Evolutionary conservation across 2,888 invertebrate species (phyloP), one percentile per base, ranked within the genome.

Genomic region (Philaethria dido): DNA sequence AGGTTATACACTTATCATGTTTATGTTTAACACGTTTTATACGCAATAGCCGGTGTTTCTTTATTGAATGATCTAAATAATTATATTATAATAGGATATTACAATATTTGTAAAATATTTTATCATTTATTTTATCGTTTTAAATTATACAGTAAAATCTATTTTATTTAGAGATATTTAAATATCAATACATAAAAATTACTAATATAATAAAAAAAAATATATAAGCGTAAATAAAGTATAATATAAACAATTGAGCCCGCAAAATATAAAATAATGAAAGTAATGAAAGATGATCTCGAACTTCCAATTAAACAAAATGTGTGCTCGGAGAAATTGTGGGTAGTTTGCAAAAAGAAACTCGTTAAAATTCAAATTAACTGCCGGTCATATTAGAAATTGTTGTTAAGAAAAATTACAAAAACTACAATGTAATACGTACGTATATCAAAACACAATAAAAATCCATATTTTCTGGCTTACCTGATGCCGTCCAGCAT

Each of bases 401-500:
- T 42, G 52, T 62, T 67, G 63, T 29, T 50, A 66, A 48, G 62
- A 62, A 6, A 4, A 3, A 29, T 39, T 11, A 36, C 36, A 44
- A 14, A 20, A 54, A 48, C 39, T 50, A 29, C 39, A 11, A 18
- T 48, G 50, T 68, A 57, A 52, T 29, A 4, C n/a, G n/a, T n/a
- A 16, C 4, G 29, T 25, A 29, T 11, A 16, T 16, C 9, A 16
- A 11, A 33, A 52, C 5, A 25, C n/a, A 16, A 4, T 1, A 16
- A 0, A 16, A 66, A 77, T 81, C 75, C 82, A 22, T n/a, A 57
- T 42, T 25, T 11, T 11, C 3, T 1, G 80, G 79, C 93, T 93
- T 80, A 95, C 95, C 95, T 89, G 93, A 89, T 36, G 87, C 78
- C 39, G 94, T 94, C 95, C 95, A 95, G 84, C 93, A 94, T 75